Base-by-base conservation (phyloP, 2,113 vertebrate genomes). In the Xyrauchen texanus region DNA sequence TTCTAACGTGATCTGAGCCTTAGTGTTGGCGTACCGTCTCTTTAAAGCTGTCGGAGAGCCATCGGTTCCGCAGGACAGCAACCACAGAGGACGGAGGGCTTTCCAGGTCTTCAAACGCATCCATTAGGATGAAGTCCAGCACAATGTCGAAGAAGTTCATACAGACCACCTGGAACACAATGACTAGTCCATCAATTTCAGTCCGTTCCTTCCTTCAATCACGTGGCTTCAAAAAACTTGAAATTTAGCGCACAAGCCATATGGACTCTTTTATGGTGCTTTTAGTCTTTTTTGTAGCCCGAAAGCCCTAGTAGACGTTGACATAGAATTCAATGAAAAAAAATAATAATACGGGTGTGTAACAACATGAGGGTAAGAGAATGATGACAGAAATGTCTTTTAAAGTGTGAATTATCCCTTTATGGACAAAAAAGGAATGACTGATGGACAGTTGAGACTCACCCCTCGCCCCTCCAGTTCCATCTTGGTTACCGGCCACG, bases 21-120 rank as follows among this genome's bases (percentile, higher is more conserved):
- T 2, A 42, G 79, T 81, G 0, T 58, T 15, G 5, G 8, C 12
- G 5, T 83, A 99, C 98, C 78, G 98, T 99, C 87, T 99, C 97
- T 89, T 99, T 99, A 85, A 99, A 99, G 92, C 96, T 99, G 90
- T 99, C 96, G 0, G 98, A 99, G 62, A 99, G 94, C 98, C 98
- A 99, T 61, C 98, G 92, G 90, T 99, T 99, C 81, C 96, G 91
- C 69, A 99, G 83, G 78, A 99, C 96, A 0, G 97, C 97, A 0
- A 99, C 93, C 82, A 99, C 97, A 0, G 98, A 98, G 42, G 95
- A 94, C 0, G 98, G 98, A 0, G 98, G 98, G 82, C 91, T 96
- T 91, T 99, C 98, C 79, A 99, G 92, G 86, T 99, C 98, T 83
- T 99, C 98, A 46, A 99, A 98, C 2, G 98, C 97, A 13, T 99